A percentile compares a stretch with the other conserved stretches of the same genome.
phyloP scores from a whole-genome alignment of 2,888 invertebrate species.

The Drosophila rubida region DNA sequence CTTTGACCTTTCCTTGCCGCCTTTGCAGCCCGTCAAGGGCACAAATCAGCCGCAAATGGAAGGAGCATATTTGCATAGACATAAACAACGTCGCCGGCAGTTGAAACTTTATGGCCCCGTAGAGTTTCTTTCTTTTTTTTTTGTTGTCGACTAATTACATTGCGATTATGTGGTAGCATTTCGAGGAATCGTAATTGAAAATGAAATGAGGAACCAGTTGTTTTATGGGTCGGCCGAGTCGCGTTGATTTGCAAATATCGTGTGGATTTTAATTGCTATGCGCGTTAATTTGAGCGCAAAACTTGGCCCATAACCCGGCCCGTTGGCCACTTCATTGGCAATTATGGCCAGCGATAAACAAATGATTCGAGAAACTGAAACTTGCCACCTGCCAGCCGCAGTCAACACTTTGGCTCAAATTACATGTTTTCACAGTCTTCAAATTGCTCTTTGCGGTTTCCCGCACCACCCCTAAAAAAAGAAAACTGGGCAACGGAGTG shows the following conservation, averaged over 20 bases:
- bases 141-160: constrained; percentile 42
- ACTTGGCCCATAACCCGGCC: constrained; percentile 58
- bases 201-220: constrained; percentile 26
- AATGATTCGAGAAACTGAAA: constrained; percentile 55
- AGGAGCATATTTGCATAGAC: constrained; percentile 43
- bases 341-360: constrained; percentile 70
- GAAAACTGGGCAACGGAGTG: constrained; percentile 26
- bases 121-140: background rate
- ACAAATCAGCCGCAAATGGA: constrained; percentile 1
- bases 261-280: constrained; percentile 69
- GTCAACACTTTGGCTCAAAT: constrained; percentile 40
- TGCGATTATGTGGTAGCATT: constrained; percentile 40
- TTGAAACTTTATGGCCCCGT: constrained; percentile 23
- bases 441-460: constrained; percentile 8
- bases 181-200: constrained; percentile 33
- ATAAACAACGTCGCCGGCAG: constrained; percentile 11
- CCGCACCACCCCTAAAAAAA: constrained; percentile 13
- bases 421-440: constrained; percentile 41
- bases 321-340: constrained; percentile 57
- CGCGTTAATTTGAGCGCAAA: constrained; percentile 61
- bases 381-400: constrained; percentile 42
- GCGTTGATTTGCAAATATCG: constrained; percentile 52
- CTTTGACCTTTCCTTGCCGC: background rate
- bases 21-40: constrained; percentile 17
- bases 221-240: constrained; percentile 5